Conservation (phyloP, 1,140 invertebrate genomes). For the Drosophila sp. region DNA sequence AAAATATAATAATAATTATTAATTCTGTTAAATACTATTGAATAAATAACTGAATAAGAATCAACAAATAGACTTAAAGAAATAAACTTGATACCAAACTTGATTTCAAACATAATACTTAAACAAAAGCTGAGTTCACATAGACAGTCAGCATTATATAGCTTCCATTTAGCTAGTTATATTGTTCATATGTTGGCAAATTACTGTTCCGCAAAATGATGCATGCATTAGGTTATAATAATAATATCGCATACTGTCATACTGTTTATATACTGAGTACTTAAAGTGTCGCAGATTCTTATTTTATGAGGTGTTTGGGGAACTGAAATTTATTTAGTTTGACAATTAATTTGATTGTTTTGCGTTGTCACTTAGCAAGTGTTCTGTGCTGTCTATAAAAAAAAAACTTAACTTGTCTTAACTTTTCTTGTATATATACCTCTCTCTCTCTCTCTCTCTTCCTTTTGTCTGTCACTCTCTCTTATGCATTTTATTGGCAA, state of each 20-base stretch:
- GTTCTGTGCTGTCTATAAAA: neutral
- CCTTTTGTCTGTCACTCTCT: neutral
- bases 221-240: neutral
- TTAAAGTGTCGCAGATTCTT: neutral
- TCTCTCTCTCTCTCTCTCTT: neutral
- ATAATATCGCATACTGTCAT: slow-evolving; percentile 8
- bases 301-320: slow-evolving; percentile 7
- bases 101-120: too few relatives aligned
- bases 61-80: too few relatives aligned
- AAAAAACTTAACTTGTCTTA: slow-evolving; percentile 4
- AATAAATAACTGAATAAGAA: too few relatives aligned
- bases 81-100: too few relatives aligned
- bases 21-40: too few relatives aligned
- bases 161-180: too few relatives aligned
- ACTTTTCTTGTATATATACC: neutral
- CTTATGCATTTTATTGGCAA: slow-evolving; percentile 1
- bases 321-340: slow-evolving; percentile 14
- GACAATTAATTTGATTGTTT: slow-evolving; percentile 25
- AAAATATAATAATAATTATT: too few relatives aligned
- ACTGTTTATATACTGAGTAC: neutral
- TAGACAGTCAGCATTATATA: too few relatives aligned
- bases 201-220: neutral
- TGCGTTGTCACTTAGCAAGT: slow-evolving; percentile 8
- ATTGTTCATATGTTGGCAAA: too few relatives aligned
- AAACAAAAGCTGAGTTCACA: too few relatives aligned